A percentile compares a stretch with the other conserved stretches of the same genome.
phyloP scores from a whole-genome alignment of 2,797 vertebrate genomes.

The Neoniphon sammara region DNA sequence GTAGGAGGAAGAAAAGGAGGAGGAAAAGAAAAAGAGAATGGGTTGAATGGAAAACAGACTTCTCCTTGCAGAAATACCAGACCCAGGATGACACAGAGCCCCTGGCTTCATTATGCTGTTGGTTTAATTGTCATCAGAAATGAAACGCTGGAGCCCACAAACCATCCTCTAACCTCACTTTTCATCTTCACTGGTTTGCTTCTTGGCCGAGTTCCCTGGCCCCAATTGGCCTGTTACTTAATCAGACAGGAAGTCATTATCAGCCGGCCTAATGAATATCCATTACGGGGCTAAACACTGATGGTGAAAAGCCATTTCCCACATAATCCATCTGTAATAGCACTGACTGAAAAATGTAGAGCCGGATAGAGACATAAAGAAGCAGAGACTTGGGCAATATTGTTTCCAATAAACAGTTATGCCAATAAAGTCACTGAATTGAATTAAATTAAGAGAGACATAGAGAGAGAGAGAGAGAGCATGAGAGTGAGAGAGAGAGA shows the following conservation, averaged over 20 bases:
- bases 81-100: constrained; percentile 53
- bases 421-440: constrained; percentile 30
- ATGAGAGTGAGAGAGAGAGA: background rate
- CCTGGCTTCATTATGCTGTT: constrained; percentile 56
- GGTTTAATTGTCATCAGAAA: constrained; percentile 77
- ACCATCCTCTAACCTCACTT: constrained; percentile 49
- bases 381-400: background rate
- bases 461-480: background rate
- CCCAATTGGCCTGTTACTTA: constrained; percentile 77
- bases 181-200: constrained; percentile 45
- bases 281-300: constrained; percentile 61
- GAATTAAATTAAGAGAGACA: constrained; percentile 14
- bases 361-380: constrained; percentile 1
- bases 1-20: background rate
- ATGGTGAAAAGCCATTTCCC: constrained; percentile 61
- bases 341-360: constrained; percentile 16
- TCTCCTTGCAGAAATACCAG: constrained; percentile 44
- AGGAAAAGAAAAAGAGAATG: constrained; percentile 23
- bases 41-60: constrained; percentile 65
- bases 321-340: constrained; percentile 46
- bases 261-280: constrained; percentile 66
- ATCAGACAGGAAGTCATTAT: constrained; percentile 70
- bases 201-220: constrained; percentile 58
- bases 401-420: background rate
- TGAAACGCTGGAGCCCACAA: constrained; percentile 60